phyloP scores from a whole-genome alignment of 2,888 invertebrate species.

The Muscina levida region DNA sequence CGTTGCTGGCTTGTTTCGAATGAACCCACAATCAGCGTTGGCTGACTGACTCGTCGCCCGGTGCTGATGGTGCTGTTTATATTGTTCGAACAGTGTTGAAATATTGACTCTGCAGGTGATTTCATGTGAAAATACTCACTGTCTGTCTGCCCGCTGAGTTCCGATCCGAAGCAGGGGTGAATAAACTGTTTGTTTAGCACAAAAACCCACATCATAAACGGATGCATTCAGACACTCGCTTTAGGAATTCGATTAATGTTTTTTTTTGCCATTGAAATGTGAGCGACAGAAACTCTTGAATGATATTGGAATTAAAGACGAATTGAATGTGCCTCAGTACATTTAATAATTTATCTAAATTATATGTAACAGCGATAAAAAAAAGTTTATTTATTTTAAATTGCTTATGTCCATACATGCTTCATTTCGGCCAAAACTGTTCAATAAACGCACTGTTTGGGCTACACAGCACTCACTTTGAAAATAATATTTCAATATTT shows the following conservation, averaged over 20 bases:
- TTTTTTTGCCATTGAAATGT: no score
- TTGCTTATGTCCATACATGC: no score
- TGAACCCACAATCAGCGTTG: not conserved
- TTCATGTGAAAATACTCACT: constrained; percentile 58
- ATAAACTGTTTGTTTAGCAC: constrained; percentile 40
- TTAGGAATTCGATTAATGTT: constrained; percentile 2
- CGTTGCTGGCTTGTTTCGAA: constrained; percentile 12
- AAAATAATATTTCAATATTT: no score
- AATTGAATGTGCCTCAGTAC: no score
- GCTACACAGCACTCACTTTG: no score
- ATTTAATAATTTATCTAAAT: no score
- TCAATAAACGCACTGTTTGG: no score
- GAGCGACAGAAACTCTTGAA: no score
- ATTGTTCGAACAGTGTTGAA: constrained; percentile 66
- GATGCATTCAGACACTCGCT: constrained; percentile 52
- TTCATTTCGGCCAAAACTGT: no score
- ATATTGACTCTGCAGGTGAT: constrained; percentile 65
- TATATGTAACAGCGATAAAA: no score
- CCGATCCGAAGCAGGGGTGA: constrained; percentile 46
- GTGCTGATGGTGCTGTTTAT: constrained; percentile 69
- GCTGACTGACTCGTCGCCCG: constrained; percentile 18
- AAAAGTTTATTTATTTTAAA: no score
- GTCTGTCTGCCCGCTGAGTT: constrained; percentile 51
- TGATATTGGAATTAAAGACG: no score
- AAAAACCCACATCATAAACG: constrained; percentile 39